phyloP scores from a whole-genome alignment of 2,888 invertebrate genomes.

The Polylopha cassiicola region DNA sequence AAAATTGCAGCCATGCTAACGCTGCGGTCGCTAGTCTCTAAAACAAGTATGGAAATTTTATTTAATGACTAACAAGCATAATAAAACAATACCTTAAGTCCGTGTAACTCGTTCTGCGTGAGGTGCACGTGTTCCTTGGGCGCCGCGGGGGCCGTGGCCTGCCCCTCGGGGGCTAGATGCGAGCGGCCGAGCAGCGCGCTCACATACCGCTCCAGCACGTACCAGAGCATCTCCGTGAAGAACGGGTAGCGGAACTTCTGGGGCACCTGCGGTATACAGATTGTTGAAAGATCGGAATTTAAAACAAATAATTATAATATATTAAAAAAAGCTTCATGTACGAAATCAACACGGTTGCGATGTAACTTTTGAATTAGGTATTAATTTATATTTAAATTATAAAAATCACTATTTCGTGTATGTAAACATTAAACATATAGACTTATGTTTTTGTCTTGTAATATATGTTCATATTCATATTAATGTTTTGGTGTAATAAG shows the following conservation, averaged over 20 bases:
- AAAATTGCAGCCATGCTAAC: no score
- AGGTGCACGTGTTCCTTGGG: conserved; percentile 83
- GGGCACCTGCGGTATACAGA: conserved; percentile 82
- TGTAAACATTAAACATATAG: no score
- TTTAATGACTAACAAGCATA: background rate
- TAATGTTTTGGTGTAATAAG: no score
- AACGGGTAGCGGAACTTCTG: conserved; percentile 98
- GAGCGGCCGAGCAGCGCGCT: conserved; percentile 89
- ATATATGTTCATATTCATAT: no score
- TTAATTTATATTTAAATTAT: no score
- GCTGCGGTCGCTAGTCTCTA: background rate
- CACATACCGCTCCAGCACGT: conserved; percentile 95
- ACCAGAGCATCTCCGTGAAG: conserved; percentile 99
- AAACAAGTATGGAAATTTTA: background rate
- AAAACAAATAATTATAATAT: no score
- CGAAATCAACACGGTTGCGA: no score
- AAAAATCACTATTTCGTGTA: no score
- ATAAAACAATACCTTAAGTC: conserved; percentile 78
- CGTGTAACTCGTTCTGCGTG: conserved; percentile 87
- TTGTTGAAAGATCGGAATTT: background rate
- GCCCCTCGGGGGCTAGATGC: conserved; percentile 79
- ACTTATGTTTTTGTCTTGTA: no score
- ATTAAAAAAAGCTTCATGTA: no score
- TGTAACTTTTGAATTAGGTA: no score
- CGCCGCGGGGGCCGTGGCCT: conserved; percentile 38